A percentile compares a stretch with the other conserved stretches of the same genome.
Evolutionary conservation across 2,113 vertebrate genomes (phyloP).

Genomic region (Benitochromis conjunctus): DNA sequence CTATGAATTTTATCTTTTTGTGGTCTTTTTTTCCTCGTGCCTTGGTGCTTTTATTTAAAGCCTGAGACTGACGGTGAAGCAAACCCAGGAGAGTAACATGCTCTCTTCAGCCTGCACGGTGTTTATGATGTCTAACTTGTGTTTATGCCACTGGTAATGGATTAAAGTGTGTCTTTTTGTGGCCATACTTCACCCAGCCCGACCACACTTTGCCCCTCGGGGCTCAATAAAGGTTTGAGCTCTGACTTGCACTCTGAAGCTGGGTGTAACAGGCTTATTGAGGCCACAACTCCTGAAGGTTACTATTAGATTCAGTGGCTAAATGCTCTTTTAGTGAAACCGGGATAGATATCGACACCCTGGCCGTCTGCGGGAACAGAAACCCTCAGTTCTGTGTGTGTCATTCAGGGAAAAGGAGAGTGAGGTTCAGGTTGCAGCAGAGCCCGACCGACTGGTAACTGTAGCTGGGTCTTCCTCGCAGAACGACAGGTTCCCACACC

Average conservation of each 20-base stretch:
- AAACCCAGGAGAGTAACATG: background rate
- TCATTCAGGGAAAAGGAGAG: background rate
- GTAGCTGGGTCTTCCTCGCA: constrained; percentile 43
- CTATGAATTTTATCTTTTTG: background rate
- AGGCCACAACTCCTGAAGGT: background rate
- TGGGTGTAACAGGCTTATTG: background rate
- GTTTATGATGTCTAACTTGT: background rate
- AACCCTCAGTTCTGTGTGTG: constrained; percentile 16
- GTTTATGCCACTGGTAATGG: background rate
- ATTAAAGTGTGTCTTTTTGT: background rate
- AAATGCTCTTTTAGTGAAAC: background rate
- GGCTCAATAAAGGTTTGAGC: constrained; percentile 1
- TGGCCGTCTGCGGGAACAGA: background rate
- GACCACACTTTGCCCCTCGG: background rate
- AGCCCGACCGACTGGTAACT: constrained; percentile 52
- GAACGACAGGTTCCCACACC: constrained; percentile 68
- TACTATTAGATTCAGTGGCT: background rate
- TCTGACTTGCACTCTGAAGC: background rate
- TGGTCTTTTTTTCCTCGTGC: background rate
- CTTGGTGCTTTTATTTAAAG: background rate
- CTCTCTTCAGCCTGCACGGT: background rate
- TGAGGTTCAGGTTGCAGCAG: constrained; percentile 36
- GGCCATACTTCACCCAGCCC: background rate
- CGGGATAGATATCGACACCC: background rate
- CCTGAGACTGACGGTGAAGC: background rate